phyloP scores from a whole-genome alignment of 1,140 invertebrate genomes.

The Pristionchus pacificus region DNA sequence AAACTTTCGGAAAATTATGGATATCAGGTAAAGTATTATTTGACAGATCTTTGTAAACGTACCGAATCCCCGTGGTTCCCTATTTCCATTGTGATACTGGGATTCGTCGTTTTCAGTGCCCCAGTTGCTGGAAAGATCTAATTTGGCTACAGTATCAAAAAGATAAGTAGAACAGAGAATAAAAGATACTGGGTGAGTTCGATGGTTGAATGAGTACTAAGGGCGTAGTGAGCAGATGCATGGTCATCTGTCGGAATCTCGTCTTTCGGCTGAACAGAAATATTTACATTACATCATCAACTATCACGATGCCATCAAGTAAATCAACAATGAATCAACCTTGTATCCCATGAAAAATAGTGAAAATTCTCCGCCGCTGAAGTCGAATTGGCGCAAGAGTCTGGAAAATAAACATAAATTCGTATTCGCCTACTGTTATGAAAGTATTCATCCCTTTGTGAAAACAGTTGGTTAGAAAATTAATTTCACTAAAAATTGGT shows the following conservation, averaged over 20 bases:
- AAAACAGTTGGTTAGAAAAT: no score
- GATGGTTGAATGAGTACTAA: constrained; percentile 78
- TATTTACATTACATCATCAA: no score
- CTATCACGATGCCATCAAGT: no score
- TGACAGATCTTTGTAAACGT: constrained; percentile 48
- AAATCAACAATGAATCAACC: constrained; percentile 64
- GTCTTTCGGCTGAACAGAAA: constrained; percentile 33
- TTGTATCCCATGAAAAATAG: constrained; percentile 91
- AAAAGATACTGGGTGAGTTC: constrained; percentile 79
- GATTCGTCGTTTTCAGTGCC: constrained; percentile 78
- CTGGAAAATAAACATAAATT: constrained; percentile 45
- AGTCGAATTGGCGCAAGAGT: constrained; percentile 79
- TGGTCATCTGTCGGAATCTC: constrained; percentile 69
- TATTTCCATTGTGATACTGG: constrained; percentile 81
- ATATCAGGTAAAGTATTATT: constrained; percentile 4
- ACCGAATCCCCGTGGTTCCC: constrained; percentile 82
- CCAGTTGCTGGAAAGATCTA: constrained; percentile 74
- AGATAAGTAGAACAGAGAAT: constrained; percentile 52
- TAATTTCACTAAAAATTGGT: no score
- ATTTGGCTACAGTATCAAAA: constrained; percentile 4
- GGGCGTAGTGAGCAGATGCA: constrained; percentile 72
- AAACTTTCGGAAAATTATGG: not conserved
- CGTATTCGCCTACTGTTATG: no score
- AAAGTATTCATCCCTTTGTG: no score
- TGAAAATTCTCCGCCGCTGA: constrained; percentile 81